A percentile compares a stretch with the other conserved stretches of the same genome.
phyloP scores from a whole-genome alignment of 2,113 vertebrate genomes.

The Psammodynastes pulverulentus region DNA sequence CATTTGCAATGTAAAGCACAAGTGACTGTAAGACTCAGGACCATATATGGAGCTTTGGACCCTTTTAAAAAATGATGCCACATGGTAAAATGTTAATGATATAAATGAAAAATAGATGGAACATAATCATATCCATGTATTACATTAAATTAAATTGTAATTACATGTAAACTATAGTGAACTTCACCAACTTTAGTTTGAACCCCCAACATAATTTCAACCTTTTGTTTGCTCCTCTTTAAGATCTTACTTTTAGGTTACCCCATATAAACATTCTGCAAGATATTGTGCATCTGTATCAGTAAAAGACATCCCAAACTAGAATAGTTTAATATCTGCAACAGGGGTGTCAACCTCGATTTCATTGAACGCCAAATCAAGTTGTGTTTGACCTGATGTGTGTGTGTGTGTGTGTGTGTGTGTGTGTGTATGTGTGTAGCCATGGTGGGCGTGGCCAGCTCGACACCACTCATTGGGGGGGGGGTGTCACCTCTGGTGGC shows the following conservation, averaged over 20 bases:
- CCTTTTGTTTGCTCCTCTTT: not conserved
- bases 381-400: no score
- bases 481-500: no score
- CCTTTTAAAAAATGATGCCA: not conserved
- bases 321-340: not conserved
- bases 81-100: not conserved
- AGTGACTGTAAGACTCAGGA: not conserved
- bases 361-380: no score
- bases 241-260: not conserved
- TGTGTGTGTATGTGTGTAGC: accelerated
- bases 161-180: not conserved
- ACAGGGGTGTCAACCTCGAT: no score
- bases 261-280: not conserved
- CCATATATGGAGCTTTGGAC: not conserved
- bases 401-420: accelerated
- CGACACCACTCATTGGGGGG: no score
- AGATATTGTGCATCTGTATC: not conserved
- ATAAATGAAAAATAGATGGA: not conserved
- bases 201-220: not conserved
- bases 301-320: not conserved
- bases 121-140: not conserved
- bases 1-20: not conserved
- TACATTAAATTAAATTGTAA: not conserved
- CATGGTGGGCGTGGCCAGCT: no score
- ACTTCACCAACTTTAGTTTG: not conserved